These are phyloP conservation scores for Stenopsyche tienmushanensis DNA, from an alignment of 1,140 invertebrate species.

Conservation along the genomic window DNA sequence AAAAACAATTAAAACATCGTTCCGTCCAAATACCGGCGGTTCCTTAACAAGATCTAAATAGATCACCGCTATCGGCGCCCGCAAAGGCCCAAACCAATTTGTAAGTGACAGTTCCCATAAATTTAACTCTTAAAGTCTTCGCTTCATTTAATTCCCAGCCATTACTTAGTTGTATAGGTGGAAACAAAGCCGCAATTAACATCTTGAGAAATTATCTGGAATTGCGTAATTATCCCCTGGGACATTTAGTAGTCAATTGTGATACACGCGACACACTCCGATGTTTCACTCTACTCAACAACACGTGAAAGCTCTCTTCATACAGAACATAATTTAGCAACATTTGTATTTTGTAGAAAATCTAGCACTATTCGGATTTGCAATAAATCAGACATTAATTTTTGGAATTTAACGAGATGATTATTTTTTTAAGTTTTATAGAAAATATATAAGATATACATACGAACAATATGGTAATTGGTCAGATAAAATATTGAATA, in stretches of 20 bases:
- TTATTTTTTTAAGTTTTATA: too few relatives aligned
- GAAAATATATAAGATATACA: too few relatives aligned
- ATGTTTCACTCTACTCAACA: too few relatives aligned
- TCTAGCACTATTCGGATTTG: too few relatives aligned
- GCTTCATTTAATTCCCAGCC: constrained; percentile 34
- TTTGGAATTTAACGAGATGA: too few relatives aligned
- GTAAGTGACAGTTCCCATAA: constrained; percentile 40
- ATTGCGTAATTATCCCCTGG: constrained; percentile 37
- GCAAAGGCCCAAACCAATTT: constrained; percentile 36
- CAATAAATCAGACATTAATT: too few relatives aligned
- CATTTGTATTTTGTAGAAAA: too few relatives aligned
- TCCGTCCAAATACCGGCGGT: constrained; percentile 20
- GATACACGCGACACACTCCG: constrained; percentile 2
- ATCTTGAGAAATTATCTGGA: constrained; percentile 36
- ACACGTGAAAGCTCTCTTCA: too few relatives aligned
- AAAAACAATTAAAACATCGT: constrained; percentile 37
- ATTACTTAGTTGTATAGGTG: constrained; percentile 35
- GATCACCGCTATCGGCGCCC: constrained; percentile 33
- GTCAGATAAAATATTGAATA: too few relatives aligned
- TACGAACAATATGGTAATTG: too few relatives aligned
- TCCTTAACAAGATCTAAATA: constrained; percentile 27
- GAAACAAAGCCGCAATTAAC: constrained; percentile 39
- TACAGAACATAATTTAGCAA: too few relatives aligned
- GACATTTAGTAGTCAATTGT: constrained; percentile 21
- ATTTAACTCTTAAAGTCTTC: constrained; percentile 35